phyloP scores from a whole-genome alignment of 2,113 vertebrate genomes.

The Scortum barcoo region DNA sequence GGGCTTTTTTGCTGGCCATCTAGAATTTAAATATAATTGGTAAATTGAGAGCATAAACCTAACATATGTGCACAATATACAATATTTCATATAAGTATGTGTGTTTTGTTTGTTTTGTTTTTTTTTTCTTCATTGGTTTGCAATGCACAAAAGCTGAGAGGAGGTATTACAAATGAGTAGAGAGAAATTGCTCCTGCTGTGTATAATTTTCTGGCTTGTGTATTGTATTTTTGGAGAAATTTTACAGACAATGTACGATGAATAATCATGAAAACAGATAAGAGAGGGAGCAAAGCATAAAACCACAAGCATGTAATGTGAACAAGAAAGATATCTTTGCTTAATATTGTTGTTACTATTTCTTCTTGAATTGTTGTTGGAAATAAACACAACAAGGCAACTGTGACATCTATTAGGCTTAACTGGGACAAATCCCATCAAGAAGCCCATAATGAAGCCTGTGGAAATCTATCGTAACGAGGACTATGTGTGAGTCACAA shows the following conservation, averaged over 20 bases:
- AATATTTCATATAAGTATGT: background rate
- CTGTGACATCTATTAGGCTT: constrained; percentile 25
- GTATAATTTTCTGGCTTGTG: background rate
- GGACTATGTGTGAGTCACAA: constrained; percentile 26
- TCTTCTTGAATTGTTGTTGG: constrained; percentile 2
- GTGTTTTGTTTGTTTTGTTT: background rate
- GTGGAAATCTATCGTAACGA: constrained; percentile 7
- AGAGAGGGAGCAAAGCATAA: background rate
- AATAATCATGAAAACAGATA: background rate
- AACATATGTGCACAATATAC: background rate
- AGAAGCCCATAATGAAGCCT: constrained; percentile 3
- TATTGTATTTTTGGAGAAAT: background rate
- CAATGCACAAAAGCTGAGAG: background rate
- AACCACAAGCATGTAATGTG: background rate
- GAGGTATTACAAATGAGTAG: background rate
- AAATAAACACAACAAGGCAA: constrained; percentile 17
- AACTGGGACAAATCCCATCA: constrained; percentile 40
- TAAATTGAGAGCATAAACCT: background rate
- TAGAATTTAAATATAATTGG: too few species aligned
- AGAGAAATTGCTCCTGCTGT: background rate
- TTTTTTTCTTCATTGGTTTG: background rate
- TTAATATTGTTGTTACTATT: constrained; percentile 1
- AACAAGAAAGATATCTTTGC: background rate
- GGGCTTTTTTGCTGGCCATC: too few species aligned
- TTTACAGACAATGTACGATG: background rate